Evolutionary conservation across 2,113 vertebrate genomes (phyloP).

Genomic region (Seriola rivoliana): DNA sequence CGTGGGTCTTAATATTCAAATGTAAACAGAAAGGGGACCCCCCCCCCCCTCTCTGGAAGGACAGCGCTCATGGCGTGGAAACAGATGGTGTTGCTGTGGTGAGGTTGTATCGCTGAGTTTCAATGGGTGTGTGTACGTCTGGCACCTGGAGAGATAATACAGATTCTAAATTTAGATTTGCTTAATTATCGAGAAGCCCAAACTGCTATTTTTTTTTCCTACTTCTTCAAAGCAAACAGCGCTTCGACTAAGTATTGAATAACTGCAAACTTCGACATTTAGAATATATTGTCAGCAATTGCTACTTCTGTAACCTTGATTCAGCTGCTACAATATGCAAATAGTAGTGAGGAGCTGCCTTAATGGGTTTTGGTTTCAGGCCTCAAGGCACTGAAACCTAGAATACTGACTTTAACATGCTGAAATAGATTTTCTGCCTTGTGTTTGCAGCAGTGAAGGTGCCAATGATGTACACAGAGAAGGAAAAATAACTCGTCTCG

Average conservation of each 20-base stretch:
- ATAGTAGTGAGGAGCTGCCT: slow-evolving; percentile 11
- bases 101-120: neutral
- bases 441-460: slow-evolving; percentile 25
- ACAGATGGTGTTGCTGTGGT: neutral
- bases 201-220: neutral
- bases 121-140: neutral
- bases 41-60: neutral
- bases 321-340: slow-evolving; percentile 19
- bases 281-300: slow-evolving; percentile 38
- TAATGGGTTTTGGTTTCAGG: slow-evolving; percentile 41
- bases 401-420: slow-evolving; percentile 31
- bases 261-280: slow-evolving; percentile 20
- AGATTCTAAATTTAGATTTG: neutral
- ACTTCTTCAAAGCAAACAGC: neutral
- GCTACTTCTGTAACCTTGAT: slow-evolving; percentile 16
- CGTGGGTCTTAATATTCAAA: slow-evolving; percentile 44
- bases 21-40: slow-evolving; percentile 17
- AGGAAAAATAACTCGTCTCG: neutral
- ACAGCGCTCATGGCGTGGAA: neutral
- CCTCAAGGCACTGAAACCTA: slow-evolving; percentile 33
- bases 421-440: slow-evolving; percentile 25
- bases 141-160: neutral
- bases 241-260: slow-evolving; percentile 22
- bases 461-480: slow-evolving; percentile 7
- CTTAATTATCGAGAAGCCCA: neutral